A percentile compares a stretch with the other conserved stretches of the same genome.
Conservation (phyloP, 2,888 invertebrate species). For the Eumacrocentrus americanus region DNA sequence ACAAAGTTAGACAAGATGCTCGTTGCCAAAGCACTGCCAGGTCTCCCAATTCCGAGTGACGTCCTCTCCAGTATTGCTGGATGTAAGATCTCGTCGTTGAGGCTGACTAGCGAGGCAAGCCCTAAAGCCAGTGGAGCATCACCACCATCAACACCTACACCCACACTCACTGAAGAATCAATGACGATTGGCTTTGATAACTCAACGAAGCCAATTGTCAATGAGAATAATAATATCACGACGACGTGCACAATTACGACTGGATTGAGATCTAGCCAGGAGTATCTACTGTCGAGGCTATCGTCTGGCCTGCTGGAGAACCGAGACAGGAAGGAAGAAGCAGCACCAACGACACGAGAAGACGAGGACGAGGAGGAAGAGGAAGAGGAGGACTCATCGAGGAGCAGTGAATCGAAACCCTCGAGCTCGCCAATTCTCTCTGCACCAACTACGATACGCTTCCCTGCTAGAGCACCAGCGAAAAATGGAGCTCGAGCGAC, state of each 20-base stretch:
- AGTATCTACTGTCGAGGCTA: constrained; percentile 35
- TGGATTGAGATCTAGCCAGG: constrained; percentile 22
- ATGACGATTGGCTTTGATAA: constrained; percentile 32
- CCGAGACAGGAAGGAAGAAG: constrained; percentile 26
- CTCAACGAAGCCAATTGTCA: constrained; percentile 46
- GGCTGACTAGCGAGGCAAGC: constrained; percentile 50
- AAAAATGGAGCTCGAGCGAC: constrained; percentile 58
- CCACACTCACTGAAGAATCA: constrained; percentile 31
- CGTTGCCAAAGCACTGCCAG: constrained; percentile 65
- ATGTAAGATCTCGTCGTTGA: constrained; percentile 52
- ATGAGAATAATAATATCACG: constrained; percentile 56
- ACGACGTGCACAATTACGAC: constrained; percentile 30
- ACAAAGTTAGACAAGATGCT: constrained; percentile 65
- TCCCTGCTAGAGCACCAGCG: constrained; percentile 66
- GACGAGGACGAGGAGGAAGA: constrained; percentile 52
- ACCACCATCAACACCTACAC: constrained; percentile 37
- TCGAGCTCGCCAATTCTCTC: constrained; percentile 76
- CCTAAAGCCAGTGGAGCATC: constrained; percentile 42
- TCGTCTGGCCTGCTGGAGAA: constrained; percentile 30
- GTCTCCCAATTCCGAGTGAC: constrained; percentile 50
- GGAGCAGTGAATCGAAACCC: constrained; percentile 51
- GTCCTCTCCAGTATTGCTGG: constrained; percentile 50
- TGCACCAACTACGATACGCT: constrained; percentile 81
- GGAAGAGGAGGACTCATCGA: constrained; percentile 55
- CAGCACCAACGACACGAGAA: constrained; percentile 26